Conservation (phyloP, 1,140 invertebrate species). For the Drosophila navojoa region DNA sequence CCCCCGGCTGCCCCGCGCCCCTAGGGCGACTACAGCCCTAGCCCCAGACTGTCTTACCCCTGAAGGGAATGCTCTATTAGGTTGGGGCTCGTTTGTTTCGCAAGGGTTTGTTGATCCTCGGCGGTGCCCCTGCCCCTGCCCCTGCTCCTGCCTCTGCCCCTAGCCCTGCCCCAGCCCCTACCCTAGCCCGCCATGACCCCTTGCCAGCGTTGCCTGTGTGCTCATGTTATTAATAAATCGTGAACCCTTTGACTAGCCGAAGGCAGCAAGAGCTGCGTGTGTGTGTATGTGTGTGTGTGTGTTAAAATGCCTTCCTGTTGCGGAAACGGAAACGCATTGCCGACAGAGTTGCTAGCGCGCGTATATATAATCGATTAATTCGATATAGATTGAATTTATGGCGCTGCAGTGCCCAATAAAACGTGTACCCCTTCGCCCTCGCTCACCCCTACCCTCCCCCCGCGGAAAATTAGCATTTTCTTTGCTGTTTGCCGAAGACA, state of each 20-base stretch:
- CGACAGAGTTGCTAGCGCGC: conserved; percentile 65
- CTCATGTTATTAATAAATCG: conserved; percentile 81
- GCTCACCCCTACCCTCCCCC: not conserved
- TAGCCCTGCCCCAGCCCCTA: not conserved
- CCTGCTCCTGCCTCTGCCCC: not conserved
- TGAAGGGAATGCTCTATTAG: conserved; percentile 11
- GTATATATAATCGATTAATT: conserved; percentile 83
- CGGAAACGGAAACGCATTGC: conserved; percentile 83
- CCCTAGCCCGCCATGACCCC: not conserved
- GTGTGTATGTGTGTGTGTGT: conserved; percentile 54
- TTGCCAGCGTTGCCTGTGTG: not conserved
- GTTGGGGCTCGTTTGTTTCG: conserved; percentile 61
- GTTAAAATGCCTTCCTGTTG: conserved; percentile 68
- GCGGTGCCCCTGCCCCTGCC: not conserved
- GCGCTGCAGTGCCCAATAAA: conserved; percentile 34
- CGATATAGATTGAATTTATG: conserved; percentile 83
- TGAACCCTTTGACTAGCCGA: conserved; percentile 64
- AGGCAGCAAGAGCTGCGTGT: conserved; percentile 1
- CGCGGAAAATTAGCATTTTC: not conserved
- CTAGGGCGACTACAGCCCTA: not conserved
- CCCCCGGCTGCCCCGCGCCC: not conserved
- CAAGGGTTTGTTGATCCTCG: conserved; percentile 1
- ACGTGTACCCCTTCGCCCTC: not conserved
- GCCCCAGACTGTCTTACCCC: not conserved
- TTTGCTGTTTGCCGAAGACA: not conserved